Base-by-base conservation (phyloP, 2,113 vertebrate species). In the Oryctolagus cuniculus region DNA sequence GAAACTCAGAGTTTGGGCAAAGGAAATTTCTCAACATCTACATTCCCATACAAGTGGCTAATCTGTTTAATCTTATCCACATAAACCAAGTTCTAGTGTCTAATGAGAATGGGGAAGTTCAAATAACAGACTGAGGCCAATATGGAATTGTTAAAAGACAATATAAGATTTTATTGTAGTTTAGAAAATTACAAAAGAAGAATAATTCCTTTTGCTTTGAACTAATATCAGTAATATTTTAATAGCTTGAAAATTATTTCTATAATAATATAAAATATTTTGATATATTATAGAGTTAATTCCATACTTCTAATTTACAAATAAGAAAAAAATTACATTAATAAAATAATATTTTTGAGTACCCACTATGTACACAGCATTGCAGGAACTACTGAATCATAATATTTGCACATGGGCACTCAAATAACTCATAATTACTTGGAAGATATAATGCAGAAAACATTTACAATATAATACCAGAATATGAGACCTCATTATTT, bases 211-310 rank as follows among this genome's bases (percentile, higher is more conserved):
- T 51, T 94, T 95, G 29, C 51, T 91, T n/a, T n/a, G 24, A 66
- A 79, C 63, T 94, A 81, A 55, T 79, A 89, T 53, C 29, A 75
- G 63, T 80, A 92, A 91, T 89, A 92, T 91, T 89, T 95, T 83
- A 69, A 92, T 66, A n/a, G 16, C 4, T 49, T 69, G 3, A 93
- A 81, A 85, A 80, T 70, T 91, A 49, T n/a, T 70, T 66, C 64
- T 53, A 25, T 16, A 85, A 87, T 24, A 87, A 91, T 70, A 63
- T 6, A 87, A 94, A 79, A 64, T 75, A 10, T 38, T 91, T 70
- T 93, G 7, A 91, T 7, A 70, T 3, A 61, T 7, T 44, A 82
- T 15, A 2, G 16, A 80, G 67, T 12, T 89, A 17, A 17, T 61
- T 64, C 7, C 38, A 63, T 51, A 81, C 5, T 92, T 97, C 72